Conservation (phyloP, 2,888 invertebrate genomes). For the Arge pagana region DNA sequence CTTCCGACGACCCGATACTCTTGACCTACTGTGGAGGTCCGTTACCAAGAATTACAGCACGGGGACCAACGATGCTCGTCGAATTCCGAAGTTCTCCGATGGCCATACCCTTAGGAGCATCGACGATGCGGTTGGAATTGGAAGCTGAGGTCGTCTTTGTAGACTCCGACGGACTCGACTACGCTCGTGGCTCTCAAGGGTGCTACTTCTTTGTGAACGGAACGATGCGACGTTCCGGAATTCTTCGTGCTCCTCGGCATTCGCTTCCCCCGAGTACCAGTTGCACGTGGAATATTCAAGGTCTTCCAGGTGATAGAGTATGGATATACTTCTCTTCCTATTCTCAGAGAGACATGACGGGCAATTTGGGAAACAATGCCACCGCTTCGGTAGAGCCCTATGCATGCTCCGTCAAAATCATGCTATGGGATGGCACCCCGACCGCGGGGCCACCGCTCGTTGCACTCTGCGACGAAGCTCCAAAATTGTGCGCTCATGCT, state of each 20-base stretch:
- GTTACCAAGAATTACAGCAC: constrained; percentile 73
- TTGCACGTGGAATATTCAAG: constrained; percentile 84
- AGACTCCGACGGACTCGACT: constrained; percentile 85
- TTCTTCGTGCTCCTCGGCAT: constrained; percentile 78
- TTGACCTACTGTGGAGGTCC: constrained; percentile 89
- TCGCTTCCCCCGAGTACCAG: constrained; percentile 85
- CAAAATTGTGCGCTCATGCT: constrained; percentile 81
- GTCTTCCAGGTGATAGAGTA: constrained; percentile 76
- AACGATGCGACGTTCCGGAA: constrained; percentile 71
- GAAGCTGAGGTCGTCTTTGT: constrained; percentile 88
- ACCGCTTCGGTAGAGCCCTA: constrained; percentile 32
- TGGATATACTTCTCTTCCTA: constrained; percentile 89
- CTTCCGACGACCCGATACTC: constrained; percentile 80
- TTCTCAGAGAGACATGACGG: constrained; percentile 75
- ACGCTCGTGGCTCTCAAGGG: constrained; percentile 65
- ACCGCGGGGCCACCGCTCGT: constrained; percentile 47
- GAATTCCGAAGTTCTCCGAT: constrained; percentile 86
- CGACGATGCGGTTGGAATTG: constrained; percentile 79
- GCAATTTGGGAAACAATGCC: constrained; percentile 52
- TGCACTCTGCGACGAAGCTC: constrained; percentile 65
- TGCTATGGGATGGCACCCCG: constrained; percentile 52
- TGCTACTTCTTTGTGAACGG: constrained; percentile 57
- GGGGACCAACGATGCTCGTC: constrained; percentile 83
- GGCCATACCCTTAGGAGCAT: constrained; percentile 76
- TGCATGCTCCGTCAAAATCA: constrained; percentile 47